A percentile compares a stretch with the other conserved stretches of the same genome.
Conservation (phyloP, 2,113 vertebrate species). For the Dicaeum eximium region DNA sequence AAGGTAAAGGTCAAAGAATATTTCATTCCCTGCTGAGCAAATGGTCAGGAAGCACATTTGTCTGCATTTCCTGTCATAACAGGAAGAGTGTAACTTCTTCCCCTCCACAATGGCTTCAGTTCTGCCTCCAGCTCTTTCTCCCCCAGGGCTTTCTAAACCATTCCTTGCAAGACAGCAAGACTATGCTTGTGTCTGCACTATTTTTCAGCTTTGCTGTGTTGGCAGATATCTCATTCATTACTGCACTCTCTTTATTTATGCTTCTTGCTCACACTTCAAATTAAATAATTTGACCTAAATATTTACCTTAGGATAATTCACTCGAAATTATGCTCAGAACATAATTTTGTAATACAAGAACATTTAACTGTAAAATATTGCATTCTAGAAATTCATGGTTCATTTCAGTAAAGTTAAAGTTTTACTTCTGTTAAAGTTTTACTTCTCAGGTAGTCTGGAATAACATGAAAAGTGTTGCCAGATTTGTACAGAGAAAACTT, state of each 20-base stretch:
- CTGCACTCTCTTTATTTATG: conserved; percentile 34
- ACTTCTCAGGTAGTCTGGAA: neutral
- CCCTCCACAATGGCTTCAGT: conserved; percentile 97
- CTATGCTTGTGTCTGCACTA: conserved; percentile 31
- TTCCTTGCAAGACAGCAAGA: conserved; percentile 75
- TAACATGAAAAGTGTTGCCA: neutral
- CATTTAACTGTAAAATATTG: neutral
- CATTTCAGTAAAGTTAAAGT: neutral
- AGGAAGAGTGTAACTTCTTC: conserved; percentile 99
- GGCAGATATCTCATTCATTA: conserved; percentile 63
- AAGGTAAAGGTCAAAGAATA: conserved; percentile 83
- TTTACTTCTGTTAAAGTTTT: neutral
- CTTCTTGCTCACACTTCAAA: conserved; percentile 59
- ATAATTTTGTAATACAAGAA: conserved; percentile 33
- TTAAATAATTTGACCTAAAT: conserved; percentile 71
- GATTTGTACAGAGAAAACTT: neutral
- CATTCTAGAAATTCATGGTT: neutral
- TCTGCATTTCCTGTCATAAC: conserved; percentile 99
- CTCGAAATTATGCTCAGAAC: conserved; percentile 44
- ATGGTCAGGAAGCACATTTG: conserved; percentile 99
- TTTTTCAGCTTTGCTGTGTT: conserved; percentile 61
- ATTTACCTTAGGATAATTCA: conserved; percentile 51
- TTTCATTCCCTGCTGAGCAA: conserved; percentile 83
- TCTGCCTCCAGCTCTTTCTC: conserved; percentile 87
- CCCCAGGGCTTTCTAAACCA: conserved; percentile 83